Percentiles rank a stretch among this genome's conserved stretches.
Conservation (phyloP, 2,113 vertebrate species). For the Hyaena hyaena region DNA sequence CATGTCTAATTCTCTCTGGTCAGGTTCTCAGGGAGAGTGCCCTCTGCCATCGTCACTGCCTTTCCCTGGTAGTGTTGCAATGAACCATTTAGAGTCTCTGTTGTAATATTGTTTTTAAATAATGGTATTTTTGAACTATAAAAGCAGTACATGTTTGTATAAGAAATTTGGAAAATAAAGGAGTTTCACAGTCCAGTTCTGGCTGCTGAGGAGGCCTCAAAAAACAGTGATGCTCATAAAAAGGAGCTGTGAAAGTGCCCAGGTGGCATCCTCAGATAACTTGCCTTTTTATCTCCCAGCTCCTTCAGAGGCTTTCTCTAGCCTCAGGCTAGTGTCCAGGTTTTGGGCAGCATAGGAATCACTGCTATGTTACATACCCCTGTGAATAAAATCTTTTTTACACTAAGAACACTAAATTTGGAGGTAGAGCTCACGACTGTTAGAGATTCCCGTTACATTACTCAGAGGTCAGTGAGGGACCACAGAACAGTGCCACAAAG, state of each 20-base stretch:
- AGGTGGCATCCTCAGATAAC: too few species aligned
- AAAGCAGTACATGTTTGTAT: background rate
- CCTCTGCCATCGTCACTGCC: background rate
- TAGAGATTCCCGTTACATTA: background rate
- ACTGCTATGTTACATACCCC: background rate
- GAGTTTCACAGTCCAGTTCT: background rate
- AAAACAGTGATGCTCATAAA: background rate
- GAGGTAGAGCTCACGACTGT: background rate
- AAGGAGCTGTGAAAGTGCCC: background rate
- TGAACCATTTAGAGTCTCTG: background rate
- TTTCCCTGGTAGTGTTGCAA: background rate
- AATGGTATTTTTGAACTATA: background rate
- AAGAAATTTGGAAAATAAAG: background rate
- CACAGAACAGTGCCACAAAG: background rate
- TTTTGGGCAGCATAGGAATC: background rate
- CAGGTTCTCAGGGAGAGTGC: background rate
- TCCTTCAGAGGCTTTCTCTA: background rate
- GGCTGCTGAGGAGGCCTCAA: background rate
- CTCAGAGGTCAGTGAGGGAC: background rate
- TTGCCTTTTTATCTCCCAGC: background rate
- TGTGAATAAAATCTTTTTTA: background rate
- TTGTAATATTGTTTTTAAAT: background rate
- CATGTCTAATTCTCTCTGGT: too few species aligned
- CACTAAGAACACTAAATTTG: background rate
- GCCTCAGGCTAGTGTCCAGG: background rate